Conservation (phyloP, 2,113 vertebrate species). For the Calypte anna region DNA sequence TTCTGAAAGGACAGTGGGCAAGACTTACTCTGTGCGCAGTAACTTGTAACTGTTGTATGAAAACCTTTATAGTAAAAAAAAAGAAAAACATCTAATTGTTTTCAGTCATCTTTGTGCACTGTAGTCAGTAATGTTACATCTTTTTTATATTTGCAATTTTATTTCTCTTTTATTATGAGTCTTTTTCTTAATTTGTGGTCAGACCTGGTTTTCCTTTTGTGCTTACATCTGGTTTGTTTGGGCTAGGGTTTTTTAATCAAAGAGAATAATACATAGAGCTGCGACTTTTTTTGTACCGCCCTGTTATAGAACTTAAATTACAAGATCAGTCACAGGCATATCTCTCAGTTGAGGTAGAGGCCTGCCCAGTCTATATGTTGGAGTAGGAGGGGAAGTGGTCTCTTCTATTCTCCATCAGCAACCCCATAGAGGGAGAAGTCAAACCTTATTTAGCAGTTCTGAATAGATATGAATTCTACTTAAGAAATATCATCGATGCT, state of each 20-base stretch:
- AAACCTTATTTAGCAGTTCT: not conserved
- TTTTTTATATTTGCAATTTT: not conserved
- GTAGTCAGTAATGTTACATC: not conserved
- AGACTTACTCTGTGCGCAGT: not conserved
- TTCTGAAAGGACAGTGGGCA: not conserved
- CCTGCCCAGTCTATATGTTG: not conserved
- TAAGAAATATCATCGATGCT: not conserved
- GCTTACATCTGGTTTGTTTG: not conserved
- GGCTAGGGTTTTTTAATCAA: not conserved
- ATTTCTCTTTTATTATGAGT: not conserved
- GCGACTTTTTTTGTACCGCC: not conserved
- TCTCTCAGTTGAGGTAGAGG: not conserved
- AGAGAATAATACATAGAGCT: not conserved
- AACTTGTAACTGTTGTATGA: not conserved
- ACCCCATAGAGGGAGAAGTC: not conserved
- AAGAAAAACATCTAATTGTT: not conserved
- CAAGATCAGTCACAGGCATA: not conserved
- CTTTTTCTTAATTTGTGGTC: not conserved
- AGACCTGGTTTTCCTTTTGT: not conserved
- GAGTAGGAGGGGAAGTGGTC: not conserved
- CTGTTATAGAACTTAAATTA: not conserved
- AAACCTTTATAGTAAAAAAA: not conserved
- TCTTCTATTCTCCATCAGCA: not conserved
- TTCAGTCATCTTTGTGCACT: not conserved
- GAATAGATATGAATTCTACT: not conserved